Percentiles rank a stretch among this genome's conserved stretches.
phyloP scores from a whole-genome alignment of 2,113 vertebrate genomes.

The Butorides virescens region DNA sequence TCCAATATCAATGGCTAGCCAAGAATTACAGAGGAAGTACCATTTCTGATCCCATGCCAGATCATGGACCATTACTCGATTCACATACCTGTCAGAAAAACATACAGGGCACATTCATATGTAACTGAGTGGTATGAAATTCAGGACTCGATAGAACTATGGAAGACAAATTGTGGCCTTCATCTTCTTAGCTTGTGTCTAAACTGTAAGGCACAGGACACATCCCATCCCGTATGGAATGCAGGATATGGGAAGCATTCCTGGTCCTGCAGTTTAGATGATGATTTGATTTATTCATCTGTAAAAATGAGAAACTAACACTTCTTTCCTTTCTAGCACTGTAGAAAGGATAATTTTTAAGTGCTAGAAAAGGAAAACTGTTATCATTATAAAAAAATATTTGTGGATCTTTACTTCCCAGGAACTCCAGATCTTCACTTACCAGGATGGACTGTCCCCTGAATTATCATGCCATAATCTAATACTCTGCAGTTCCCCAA shows the following conservation, averaged over 20 bases:
- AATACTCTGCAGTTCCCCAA: constrained; percentile 87
- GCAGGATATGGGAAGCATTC: not conserved
- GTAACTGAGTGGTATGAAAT: not conserved
- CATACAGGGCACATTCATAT: not conserved
- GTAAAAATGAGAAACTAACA: not conserved
- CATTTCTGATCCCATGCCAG: constrained; percentile 84
- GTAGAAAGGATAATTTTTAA: not conserved
- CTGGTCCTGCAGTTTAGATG: not conserved
- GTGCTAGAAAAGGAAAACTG: not conserved
- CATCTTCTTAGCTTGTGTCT: not conserved
- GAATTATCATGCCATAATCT: constrained; percentile 95
- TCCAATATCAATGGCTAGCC: constrained; percentile 88
- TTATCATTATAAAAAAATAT: not conserved
- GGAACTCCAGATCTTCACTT: not conserved
- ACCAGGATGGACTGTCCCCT: constrained; percentile 87
- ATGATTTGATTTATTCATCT: not conserved
- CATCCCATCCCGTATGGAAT: not conserved
- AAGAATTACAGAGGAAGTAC: constrained; percentile 94
- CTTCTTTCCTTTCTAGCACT: not conserved
- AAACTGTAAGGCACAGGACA: not conserved
- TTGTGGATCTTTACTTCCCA: not conserved
- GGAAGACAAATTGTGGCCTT: not conserved
- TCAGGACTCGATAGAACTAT: not conserved
- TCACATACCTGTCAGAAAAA: constrained; percentile 84
- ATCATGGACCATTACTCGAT: constrained; percentile 87